Conservation (phyloP, 2,797 vertebrate genomes). For the Octomys mimax region DNA sequence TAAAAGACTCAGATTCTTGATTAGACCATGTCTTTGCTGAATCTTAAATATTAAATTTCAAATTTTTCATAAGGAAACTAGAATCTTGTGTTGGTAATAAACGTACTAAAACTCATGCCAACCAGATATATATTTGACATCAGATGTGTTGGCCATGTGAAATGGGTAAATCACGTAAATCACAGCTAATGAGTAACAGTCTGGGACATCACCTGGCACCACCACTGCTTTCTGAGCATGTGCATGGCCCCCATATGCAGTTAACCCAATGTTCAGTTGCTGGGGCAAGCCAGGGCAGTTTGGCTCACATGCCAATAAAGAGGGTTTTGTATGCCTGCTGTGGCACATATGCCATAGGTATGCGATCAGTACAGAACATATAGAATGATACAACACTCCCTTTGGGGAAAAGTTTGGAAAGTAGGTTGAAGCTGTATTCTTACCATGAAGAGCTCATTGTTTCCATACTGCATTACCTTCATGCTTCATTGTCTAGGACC, state of each 20-base stretch:
- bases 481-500: neutral
- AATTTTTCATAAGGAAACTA: neutral
- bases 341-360: neutral
- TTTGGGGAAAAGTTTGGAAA: neutral
- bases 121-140: neutral
- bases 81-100: neutral
- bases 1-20: neutral
- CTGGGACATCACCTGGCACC: neutral
- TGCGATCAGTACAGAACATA: neutral
- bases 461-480: neutral
- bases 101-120: neutral
- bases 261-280: neutral
- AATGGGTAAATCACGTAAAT: neutral
- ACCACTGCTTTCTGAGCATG: neutral
- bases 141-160: neutral
- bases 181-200: neutral
- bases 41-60: neutral
- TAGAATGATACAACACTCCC: neutral
- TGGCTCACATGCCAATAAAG: neutral
- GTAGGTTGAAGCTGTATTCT: neutral
- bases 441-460: neutral
- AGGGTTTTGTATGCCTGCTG: neutral
- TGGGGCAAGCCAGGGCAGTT: neutral
- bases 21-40: neutral
- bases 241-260: neutral